phyloP scores from a whole-genome alignment of 1,140 invertebrate species.

The Caerostris extrusa region DNA sequence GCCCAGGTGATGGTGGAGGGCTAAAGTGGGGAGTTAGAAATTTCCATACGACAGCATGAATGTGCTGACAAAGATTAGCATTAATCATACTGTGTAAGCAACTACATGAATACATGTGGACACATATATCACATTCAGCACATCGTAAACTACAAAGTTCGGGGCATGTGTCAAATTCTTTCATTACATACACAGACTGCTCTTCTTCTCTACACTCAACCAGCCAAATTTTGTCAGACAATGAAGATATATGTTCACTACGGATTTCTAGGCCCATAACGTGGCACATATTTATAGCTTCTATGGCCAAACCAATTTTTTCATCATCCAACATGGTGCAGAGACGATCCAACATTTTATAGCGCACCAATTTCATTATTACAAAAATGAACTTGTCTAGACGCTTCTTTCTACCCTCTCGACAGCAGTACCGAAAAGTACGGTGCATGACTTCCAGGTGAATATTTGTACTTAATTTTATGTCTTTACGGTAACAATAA shows the following conservation, averaged over 20 bases:
- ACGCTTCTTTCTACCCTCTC: conserved; percentile 55
- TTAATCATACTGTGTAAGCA: conserved; percentile 63
- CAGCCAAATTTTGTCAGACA: conserved; percentile 56
- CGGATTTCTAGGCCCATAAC: conserved; percentile 39
- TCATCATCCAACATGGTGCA: conserved; percentile 58
- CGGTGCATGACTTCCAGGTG: conserved; percentile 65
- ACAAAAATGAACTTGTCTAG: conserved; percentile 68
- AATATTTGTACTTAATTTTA: conserved; percentile 38
- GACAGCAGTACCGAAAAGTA: conserved; percentile 58
- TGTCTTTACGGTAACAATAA: conserved; percentile 41
- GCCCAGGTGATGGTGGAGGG: not conserved
- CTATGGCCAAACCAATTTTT: conserved; percentile 35
- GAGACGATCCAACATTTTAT: conserved; percentile 61
- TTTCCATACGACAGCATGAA: conserved; percentile 63
- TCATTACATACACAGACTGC: not conserved
- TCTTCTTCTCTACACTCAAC: conserved; percentile 12
- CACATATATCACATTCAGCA: conserved; percentile 61
- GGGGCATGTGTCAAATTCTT: conserved; percentile 33
- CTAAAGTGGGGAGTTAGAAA: conserved; percentile 43
- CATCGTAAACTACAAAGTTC: conserved; percentile 57
- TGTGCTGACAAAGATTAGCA: conserved; percentile 63
- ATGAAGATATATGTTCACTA: conserved; percentile 34
- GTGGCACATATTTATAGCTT: conserved; percentile 53
- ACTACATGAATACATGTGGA: conserved; percentile 63
- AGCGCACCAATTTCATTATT: conserved; percentile 57